Percentiles rank a stretch among this genome's conserved stretches.
phyloP scores from a whole-genome alignment of 2,113 vertebrate genomes.

The Origma solitaria region DNA sequence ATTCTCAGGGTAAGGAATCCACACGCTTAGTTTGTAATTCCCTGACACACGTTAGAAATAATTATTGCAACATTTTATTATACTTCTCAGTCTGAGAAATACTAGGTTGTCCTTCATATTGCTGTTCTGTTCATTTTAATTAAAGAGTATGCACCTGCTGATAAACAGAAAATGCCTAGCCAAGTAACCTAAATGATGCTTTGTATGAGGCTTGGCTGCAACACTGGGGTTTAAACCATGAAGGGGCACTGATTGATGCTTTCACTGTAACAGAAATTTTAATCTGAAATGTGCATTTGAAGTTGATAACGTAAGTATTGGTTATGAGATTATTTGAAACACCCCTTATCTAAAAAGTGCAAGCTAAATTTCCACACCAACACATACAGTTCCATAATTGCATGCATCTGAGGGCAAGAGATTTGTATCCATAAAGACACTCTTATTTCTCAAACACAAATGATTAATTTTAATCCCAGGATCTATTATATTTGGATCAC shows the following conservation, averaged over 20 bases:
- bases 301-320: not conserved
- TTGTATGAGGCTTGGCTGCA: not conserved
- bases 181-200: not conserved
- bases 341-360: not conserved
- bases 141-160: not conserved
- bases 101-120: not conserved
- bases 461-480: not conserved
- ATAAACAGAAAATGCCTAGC: not conserved
- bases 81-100: not conserved
- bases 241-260: not conserved
- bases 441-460: not conserved
- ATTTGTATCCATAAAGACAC: not conserved
- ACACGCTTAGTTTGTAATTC: conserved; percentile 4
- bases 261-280: not conserved
- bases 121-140: not conserved
- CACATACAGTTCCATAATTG: not conserved
- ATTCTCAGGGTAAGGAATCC: conserved; percentile 4
- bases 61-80: not conserved
- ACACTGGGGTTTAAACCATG: not conserved
- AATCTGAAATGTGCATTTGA: not conserved
- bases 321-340: not conserved
- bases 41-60: not conserved
- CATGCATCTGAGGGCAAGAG: not conserved
- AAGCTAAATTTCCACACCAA: not conserved
- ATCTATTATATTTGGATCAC: not conserved